phyloP scores from a whole-genome alignment of 2,797 vertebrate species.

The Octomys mimax region DNA sequence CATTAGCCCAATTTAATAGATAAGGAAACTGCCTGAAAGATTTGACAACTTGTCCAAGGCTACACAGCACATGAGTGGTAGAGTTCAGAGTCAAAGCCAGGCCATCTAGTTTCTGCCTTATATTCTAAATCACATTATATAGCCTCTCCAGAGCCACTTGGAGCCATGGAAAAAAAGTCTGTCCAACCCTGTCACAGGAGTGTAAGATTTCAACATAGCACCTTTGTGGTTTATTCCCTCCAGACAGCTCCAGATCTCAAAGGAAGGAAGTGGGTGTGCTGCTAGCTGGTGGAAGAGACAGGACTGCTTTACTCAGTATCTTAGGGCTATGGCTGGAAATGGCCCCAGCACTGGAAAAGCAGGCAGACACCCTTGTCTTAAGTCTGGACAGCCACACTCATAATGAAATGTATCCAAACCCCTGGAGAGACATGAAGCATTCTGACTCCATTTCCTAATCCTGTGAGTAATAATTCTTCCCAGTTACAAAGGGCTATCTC shows the following conservation, averaged over 20 bases:
- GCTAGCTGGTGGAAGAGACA: background rate
- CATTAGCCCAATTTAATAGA: constrained; percentile 22
- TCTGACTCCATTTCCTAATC: constrained; percentile 7
- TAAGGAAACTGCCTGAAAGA: constrained; percentile 5
- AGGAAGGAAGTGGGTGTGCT: background rate
- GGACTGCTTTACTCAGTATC: background rate
- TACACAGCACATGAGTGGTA: background rate
- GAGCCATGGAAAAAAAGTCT: background rate
- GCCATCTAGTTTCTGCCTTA: background rate
- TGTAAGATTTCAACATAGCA: background rate
- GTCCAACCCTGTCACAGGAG: background rate
- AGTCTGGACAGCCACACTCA: background rate
- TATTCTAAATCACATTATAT: background rate
- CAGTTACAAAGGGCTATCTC: background rate
- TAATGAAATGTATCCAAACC: background rate
- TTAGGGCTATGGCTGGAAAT: background rate
- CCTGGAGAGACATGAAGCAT: background rate
- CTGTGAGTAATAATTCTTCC: constrained; percentile 13
- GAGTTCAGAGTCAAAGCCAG: constrained; percentile 34
- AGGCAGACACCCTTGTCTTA: background rate
- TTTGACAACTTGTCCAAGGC: background rate
- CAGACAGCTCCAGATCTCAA: background rate
- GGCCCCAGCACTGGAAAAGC: background rate
- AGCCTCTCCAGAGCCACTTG: background rate
- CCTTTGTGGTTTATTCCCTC: background rate